phyloP scores from a whole-genome alignment of 2,888 invertebrate species.

The Andrena fulva region DNA sequence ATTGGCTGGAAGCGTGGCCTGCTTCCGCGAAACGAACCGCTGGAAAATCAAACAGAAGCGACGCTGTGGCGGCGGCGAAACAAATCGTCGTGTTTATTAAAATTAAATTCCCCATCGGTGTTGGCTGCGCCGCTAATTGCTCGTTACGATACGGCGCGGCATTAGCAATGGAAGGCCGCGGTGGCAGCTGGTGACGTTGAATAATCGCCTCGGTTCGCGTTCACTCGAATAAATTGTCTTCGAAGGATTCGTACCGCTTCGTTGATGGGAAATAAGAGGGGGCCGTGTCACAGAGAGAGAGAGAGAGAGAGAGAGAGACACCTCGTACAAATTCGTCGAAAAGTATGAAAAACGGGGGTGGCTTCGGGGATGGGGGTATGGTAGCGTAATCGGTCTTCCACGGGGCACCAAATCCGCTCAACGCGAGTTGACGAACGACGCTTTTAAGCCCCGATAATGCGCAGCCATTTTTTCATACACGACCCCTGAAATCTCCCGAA shows the following conservation, averaged over 20 bases:
- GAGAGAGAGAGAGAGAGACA: constrained; percentile 15
- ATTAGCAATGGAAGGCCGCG: neutral
- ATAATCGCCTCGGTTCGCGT: neutral
- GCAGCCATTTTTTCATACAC: constrained; percentile 57
- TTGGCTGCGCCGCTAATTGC: neutral
- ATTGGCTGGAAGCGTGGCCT: neutral
- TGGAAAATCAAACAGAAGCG: neutral
- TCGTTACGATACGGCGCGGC: neutral
- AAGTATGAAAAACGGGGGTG: constrained; percentile 52
- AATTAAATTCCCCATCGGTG: neutral
- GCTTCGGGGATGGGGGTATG: neutral
- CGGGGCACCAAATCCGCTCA: constrained; percentile 59
- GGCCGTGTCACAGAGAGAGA: constrained; percentile 15
- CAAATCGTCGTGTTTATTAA: neutral
- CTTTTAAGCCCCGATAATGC: constrained; percentile 67
- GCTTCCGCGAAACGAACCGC: neutral
- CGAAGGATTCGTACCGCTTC: neutral
- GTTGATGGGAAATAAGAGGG: neutral
- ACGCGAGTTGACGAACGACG: constrained; percentile 60
- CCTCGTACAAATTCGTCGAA: constrained; percentile 38
- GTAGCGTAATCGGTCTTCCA: constrained; percentile 53
- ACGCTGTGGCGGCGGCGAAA: too few species aligned
- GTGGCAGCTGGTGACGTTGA: neutral
- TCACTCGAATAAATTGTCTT: neutral
- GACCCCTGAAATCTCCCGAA: constrained; percentile 41